A percentile compares a stretch with the other conserved stretches of the same genome.
Conservation (phyloP, 2,113 vertebrate species). For the Rhinopomastus cyanomelas region DNA sequence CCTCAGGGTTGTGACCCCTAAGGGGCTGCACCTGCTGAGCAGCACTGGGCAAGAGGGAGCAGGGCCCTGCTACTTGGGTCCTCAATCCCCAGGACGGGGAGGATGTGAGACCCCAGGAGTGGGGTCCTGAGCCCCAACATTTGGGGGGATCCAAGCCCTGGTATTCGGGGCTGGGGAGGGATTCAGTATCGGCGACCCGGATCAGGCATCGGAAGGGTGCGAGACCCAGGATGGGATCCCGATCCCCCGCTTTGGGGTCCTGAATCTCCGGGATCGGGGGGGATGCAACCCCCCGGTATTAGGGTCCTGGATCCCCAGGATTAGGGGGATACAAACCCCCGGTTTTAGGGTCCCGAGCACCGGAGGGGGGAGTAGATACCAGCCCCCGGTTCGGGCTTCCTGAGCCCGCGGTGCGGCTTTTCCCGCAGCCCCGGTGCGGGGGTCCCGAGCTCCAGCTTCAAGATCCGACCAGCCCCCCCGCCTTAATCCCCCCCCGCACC, state of each 20-base stretch:
- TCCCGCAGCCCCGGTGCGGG: neutral
- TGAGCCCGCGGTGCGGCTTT: neutral
- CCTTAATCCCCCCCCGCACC: neutral
- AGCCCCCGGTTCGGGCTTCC: neutral
- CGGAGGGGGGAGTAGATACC: neutral
- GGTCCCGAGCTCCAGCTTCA: neutral
- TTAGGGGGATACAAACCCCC: neutral
- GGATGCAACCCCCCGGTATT: neutral
- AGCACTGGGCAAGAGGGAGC: neutral
- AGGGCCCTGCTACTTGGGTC: neutral
- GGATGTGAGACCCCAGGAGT: neutral
- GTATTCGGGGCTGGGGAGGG: no score
- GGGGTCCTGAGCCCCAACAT: neutral
- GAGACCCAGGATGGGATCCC: neutral
- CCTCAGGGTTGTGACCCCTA: neutral
- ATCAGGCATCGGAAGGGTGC: accelerated
- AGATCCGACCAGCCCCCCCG: no score
- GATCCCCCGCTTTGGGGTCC: neutral
- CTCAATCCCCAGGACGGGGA: neutral
- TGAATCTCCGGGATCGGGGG: neutral
- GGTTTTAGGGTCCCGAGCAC: neutral
- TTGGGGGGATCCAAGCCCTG: neutral
- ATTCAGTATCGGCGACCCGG: no score
- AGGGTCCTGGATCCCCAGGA: neutral
- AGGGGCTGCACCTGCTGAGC: neutral